These are phyloP conservation scores for Equus quagga DNA, from an alignment of 2,113 vertebrate species.

Conservation along the genomic window DNA sequence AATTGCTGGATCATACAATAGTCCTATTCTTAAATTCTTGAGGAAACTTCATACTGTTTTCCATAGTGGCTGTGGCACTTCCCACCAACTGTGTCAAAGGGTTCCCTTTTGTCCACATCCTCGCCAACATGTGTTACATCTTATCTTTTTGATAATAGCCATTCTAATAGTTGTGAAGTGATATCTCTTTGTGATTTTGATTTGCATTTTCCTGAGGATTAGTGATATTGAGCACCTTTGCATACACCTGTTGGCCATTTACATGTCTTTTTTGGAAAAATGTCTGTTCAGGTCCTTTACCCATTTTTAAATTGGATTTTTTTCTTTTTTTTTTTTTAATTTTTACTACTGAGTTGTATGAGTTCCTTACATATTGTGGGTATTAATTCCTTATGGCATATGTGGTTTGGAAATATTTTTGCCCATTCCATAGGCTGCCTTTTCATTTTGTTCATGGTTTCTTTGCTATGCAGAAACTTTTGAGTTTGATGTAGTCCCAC, in stretches of 20 bases:
- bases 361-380: neutral
- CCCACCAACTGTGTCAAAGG: neutral
- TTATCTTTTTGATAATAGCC: neutral
- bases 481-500: neutral
- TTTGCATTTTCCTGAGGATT: neutral
- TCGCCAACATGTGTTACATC: neutral
- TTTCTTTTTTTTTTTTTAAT: no score
- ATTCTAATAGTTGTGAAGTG: neutral
- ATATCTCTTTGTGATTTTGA: neutral
- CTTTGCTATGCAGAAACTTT: neutral
- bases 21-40: neutral
- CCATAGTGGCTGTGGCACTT: neutral
- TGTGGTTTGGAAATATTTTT: neutral
- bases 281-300: neutral
- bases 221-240: neutral
- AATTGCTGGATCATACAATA: neutral
- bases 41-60: neutral
- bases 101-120: neutral
- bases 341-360: neutral
- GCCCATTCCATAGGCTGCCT: neutral
- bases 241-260: neutral
- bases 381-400: neutral
- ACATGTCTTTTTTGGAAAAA: neutral
- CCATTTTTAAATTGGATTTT: neutral
- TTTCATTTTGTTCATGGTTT: neutral